These are phyloP conservation scores for Tetheella fluctuosa DNA, from an alignment of 2,888 invertebrate genomes.

Conservation along the genomic window DNA sequence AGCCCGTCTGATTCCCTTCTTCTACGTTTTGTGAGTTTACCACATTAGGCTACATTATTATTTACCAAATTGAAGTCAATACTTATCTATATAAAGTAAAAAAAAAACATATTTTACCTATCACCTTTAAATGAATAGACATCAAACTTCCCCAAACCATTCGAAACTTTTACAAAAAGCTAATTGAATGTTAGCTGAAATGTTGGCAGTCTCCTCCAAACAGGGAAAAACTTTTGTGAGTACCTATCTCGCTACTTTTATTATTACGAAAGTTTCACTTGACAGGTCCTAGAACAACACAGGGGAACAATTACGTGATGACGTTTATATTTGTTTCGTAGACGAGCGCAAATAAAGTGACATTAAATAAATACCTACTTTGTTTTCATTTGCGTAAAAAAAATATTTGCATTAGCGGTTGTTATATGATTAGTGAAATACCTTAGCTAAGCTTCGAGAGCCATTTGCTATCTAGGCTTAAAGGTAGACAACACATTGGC, in stretches of 20 bases:
- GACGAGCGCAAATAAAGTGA: slow-evolving; percentile 18
- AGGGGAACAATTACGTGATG: slow-evolving; percentile 50
- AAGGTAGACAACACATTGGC: no score
- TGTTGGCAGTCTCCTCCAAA: slow-evolving; percentile 48
- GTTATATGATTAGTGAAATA: no score
- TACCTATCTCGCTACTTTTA: slow-evolving; percentile 52
- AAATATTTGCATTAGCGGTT: neutral
- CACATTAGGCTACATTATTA: no score
- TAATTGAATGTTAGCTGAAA: slow-evolving; percentile 69
- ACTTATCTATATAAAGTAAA: no score
- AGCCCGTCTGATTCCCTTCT: no score
- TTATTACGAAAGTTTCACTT: slow-evolving; percentile 66
- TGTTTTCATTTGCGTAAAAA: neutral
- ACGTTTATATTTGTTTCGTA: slow-evolving; percentile 44
- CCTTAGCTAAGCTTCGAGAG: no score
- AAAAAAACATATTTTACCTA: neutral
- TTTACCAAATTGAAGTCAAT: no score
- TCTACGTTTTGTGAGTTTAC: no score
- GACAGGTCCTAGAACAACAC: slow-evolving; percentile 47
- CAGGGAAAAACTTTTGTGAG: slow-evolving; percentile 52
- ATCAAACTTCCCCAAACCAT: slow-evolving; percentile 19
- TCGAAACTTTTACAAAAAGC: slow-evolving; percentile 52
- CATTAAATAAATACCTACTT: slow-evolving; percentile 1
- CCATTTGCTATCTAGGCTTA: no score
- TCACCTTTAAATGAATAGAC: slow-evolving; percentile 4